Percentiles rank a stretch among this genome's conserved stretches.
phyloP scores from a whole-genome alignment of 2,113 vertebrate species.

The Daubentonia madagascariensis region DNA sequence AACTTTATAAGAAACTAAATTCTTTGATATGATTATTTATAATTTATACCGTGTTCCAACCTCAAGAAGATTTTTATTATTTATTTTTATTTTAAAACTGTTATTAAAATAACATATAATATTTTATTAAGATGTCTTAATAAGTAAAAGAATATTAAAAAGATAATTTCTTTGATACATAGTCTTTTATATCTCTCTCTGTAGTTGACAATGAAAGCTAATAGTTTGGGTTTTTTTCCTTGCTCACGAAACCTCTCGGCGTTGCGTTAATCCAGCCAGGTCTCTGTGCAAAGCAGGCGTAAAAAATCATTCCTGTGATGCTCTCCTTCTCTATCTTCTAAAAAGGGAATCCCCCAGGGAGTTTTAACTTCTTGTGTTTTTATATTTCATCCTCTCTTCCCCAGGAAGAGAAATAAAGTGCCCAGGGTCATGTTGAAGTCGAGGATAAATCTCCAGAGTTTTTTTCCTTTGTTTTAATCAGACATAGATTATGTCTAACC shows the following conservation, averaged over 20 bases:
- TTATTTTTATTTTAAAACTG: not conserved
- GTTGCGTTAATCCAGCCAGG: not conserved
- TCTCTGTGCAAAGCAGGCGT: not conserved
- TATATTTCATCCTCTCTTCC: not conserved
- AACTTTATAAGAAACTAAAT: not conserved
- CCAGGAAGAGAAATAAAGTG: not conserved
- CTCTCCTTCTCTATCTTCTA: not conserved
- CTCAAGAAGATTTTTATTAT: not conserved
- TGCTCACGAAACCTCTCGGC: not conserved
- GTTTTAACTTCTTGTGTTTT: not conserved
- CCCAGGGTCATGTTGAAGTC: not conserved
- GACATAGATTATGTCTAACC: not conserved
- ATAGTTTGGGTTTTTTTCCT: not conserved
- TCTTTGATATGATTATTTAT: not conserved
- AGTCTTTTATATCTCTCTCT: not conserved
- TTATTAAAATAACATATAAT: not conserved
- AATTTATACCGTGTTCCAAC: not conserved
- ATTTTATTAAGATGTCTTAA: not conserved
- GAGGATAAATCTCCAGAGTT: not conserved
- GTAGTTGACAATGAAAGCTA: not conserved
- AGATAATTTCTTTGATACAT: not conserved
- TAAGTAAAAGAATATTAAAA: not conserved
- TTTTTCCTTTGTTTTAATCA: not conserved
- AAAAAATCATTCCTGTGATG: not conserved
- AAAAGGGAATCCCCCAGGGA: not conserved